Percentiles rank a stretch among this genome's conserved stretches.
phyloP scores from a whole-genome alignment of 2,888 invertebrate genomes.

The Euproctis similis region DNA sequence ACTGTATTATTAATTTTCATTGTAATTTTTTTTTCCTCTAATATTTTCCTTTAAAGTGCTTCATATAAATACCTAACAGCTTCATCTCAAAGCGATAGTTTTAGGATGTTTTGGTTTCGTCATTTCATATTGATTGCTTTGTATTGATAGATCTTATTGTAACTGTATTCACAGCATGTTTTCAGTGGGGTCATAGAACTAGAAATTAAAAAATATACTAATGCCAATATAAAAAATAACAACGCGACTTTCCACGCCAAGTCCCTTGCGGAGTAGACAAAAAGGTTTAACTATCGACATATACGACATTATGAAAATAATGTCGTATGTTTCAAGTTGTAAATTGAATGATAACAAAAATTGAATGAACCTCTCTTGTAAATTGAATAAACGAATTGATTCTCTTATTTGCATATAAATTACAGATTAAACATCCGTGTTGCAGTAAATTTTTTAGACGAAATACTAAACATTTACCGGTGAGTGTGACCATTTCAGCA shows the following conservation, averaged over 20 bases:
- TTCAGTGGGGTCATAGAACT: constrained; percentile 42
- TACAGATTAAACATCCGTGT: constrained; percentile 64
- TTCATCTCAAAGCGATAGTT: constrained; percentile 36
- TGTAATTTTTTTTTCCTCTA: constrained; percentile 26
- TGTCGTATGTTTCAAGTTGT: no score
- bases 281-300: no score
- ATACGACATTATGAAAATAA: no score
- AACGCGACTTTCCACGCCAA: no score
- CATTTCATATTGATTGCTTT: constrained; percentile 25
- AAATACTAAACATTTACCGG: constrained; percentile 56
- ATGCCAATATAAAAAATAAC: no score
- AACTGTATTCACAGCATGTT: constrained; percentile 36
- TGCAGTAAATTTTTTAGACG: constrained; percentile 65
- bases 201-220: no score
- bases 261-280: no score
- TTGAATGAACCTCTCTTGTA: no score
- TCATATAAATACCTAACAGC: constrained; percentile 37
- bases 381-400: no score
- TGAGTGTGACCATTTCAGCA: constrained; percentile 49
- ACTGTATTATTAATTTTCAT: constrained; percentile 20
- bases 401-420: constrained; percentile 38
- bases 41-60: constrained; percentile 25
- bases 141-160: no score
- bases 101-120: constrained; percentile 35
- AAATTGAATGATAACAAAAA: no score